phyloP scores from a whole-genome alignment of 2,113 vertebrate genomes.

The Phoxinus phoxinus region DNA sequence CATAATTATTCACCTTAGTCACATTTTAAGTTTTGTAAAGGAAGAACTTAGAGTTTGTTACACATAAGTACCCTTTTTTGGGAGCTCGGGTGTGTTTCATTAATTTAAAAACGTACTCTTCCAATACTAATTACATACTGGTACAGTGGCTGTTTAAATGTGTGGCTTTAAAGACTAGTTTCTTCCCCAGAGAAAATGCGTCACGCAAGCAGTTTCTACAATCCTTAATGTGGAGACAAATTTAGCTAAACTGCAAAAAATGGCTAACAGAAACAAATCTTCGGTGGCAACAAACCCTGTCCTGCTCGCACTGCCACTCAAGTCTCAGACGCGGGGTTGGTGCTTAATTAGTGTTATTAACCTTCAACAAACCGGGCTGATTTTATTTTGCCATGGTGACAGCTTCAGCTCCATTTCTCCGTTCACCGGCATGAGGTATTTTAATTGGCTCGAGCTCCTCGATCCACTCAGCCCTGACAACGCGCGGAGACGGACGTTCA shows the following conservation, averaged over 20 bases:
- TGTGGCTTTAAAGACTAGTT: not conserved
- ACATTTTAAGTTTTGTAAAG: not conserved
- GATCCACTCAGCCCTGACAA: conserved; percentile 59
- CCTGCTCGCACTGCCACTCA: conserved; percentile 45
- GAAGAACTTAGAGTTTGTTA: not conserved
- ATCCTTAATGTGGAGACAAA: not conserved
- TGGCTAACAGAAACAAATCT: conserved; percentile 47
- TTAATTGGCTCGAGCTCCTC: conserved; percentile 70
- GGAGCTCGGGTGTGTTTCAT: not conserved
- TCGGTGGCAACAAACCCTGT: conserved; percentile 32
- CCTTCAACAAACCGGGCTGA: conserved; percentile 66
- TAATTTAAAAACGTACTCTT: conserved; percentile 16
- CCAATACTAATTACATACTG: conserved; percentile 22
- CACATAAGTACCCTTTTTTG: not conserved
- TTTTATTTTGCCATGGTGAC: conserved; percentile 60
- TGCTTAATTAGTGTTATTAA: conserved; percentile 72
- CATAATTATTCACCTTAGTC: conserved; percentile 7
- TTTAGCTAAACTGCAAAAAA: conserved; percentile 25
- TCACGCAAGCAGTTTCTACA: conserved; percentile 15
- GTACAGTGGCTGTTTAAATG: not conserved
- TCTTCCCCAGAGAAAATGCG: not conserved
- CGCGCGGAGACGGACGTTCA: conserved; percentile 55
- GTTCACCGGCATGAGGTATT: conserved; percentile 60
- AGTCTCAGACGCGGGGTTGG: conserved; percentile 35
- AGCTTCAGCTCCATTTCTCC: conserved; percentile 51